Evolutionary conservation across 2,888 invertebrate genomes (phyloP).

Genomic region (Aphelenchoides bicaudatus): DNA sequence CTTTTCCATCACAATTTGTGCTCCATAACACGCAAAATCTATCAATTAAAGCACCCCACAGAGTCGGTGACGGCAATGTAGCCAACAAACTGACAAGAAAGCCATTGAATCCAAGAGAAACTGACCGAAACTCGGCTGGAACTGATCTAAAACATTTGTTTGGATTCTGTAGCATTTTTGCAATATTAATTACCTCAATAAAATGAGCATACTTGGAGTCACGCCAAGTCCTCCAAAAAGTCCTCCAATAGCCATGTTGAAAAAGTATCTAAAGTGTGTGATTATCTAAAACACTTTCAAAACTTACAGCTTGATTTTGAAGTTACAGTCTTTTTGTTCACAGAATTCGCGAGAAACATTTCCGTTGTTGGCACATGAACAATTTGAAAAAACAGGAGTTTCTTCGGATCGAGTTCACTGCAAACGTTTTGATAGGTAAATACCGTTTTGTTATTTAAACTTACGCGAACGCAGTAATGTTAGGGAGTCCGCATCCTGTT

Average conservation of each 20-base stretch:
- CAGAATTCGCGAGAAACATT: conserved; percentile 52
- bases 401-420: no score
- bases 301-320: conserved; percentile 24
- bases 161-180: no score
- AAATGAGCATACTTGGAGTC: conserved; percentile 58
- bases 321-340: conserved; percentile 42
- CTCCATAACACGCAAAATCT: conserved; percentile 62
- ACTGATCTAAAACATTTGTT: no score
- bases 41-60: conserved; percentile 62
- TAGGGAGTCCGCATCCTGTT: conserved; percentile 45
- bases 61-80: conserved; percentile 61
- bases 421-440: no score
- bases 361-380: conserved; percentile 41
- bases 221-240: conserved; percentile 58
- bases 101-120: conserved; percentile 58
- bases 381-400: conserved; percentile 39
- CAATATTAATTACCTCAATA: no score
- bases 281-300: conserved; percentile 16
- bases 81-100: conserved; percentile 60
- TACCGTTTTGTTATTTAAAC: no score
- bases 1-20: conserved; percentile 57
- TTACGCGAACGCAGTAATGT: conserved; percentile 19
- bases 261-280: conserved; percentile 37
- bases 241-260: conserved; percentile 53
- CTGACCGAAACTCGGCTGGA: conserved; percentile 54